Percentiles rank a stretch among this genome's conserved stretches.
phyloP scores from a whole-genome alignment of 2,888 invertebrate species.

The Drosophila anomalipes region DNA sequence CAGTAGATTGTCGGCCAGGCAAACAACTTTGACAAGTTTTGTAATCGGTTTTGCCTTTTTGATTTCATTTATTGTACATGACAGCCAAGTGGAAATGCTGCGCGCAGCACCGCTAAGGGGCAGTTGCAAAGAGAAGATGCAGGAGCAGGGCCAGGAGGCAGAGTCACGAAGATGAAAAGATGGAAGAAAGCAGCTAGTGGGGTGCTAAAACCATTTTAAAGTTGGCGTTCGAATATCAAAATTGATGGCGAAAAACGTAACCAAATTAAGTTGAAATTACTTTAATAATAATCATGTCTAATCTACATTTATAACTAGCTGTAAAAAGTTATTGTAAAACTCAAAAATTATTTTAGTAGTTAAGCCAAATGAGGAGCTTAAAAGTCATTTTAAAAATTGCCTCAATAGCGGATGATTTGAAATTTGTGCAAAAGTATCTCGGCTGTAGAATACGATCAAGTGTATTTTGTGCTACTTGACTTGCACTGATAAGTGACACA shows the following conservation, averaged over 20 bases:
- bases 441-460: background rate
- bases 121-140: background rate
- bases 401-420: background rate
- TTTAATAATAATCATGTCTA: slow-evolving; percentile 5
- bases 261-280: slow-evolving; percentile 10
- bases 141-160: background rate
- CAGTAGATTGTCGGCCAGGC: slow-evolving; percentile 73
- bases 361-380: background rate
- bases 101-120: background rate
- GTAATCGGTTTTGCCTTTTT: slow-evolving; percentile 78
- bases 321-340: background rate
- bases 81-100: slow-evolving; percentile 46
- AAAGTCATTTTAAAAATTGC: background rate
- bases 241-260: slow-evolving; percentile 15
- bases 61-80: slow-evolving; percentile 77
- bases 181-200: background rate
- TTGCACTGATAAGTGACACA: background rate
- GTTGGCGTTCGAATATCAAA: slow-evolving; percentile 31
- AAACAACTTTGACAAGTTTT: slow-evolving; percentile 75
- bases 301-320: slow-evolving; percentile 3
- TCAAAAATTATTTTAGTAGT: background rate
- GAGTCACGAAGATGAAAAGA: background rate
- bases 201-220: slow-evolving; percentile 39
- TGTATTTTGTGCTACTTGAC: background rate
- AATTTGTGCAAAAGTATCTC: background rate